Evolutionary conservation across 2,113 vertebrate genomes (phyloP).

Genomic region (Monarcha castaneiventris): DNA sequence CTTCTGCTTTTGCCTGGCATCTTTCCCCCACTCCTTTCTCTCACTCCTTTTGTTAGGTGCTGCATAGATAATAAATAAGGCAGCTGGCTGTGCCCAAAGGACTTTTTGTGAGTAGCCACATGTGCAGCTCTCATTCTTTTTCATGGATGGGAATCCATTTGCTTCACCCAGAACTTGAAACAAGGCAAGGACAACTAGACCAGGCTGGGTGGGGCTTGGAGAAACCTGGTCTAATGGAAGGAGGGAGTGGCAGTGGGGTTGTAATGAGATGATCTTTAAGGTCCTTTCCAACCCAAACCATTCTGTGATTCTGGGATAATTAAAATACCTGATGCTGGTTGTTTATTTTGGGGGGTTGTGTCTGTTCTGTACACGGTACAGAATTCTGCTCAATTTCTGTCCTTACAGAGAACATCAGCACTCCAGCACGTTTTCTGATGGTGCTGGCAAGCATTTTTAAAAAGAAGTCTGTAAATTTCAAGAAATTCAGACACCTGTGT

Average conservation of each 20-base stretch:
- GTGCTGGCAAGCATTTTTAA: not conserved
- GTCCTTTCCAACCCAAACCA: not conserved
- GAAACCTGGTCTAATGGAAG: not conserved
- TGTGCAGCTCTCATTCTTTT: not conserved
- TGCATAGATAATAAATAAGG: not conserved
- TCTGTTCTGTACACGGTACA: not conserved
- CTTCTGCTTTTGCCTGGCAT: not conserved
- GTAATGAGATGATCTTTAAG: not conserved
- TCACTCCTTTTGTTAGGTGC: not conserved
- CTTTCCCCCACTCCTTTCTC: not conserved
- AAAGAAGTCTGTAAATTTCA: not conserved
- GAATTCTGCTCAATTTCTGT: not conserved
- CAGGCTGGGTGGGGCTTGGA: not conserved
- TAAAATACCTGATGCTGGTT: fast-evolving
- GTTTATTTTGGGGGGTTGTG: not conserved
- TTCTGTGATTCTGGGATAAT: not conserved
- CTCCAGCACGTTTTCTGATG: not conserved
- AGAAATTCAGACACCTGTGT: not conserved
- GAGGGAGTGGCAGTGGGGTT: not conserved
- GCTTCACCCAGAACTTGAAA: not conserved
- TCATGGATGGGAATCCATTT: not conserved
- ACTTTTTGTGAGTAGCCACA: not conserved
- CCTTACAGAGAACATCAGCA: not conserved
- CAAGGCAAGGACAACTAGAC: not conserved
- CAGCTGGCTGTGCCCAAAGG: not conserved